Percentiles rank a stretch among this genome's conserved stretches.
phyloP scores from a whole-genome alignment of 2,113 vertebrate species.

The Neogobius melanostomus region DNA sequence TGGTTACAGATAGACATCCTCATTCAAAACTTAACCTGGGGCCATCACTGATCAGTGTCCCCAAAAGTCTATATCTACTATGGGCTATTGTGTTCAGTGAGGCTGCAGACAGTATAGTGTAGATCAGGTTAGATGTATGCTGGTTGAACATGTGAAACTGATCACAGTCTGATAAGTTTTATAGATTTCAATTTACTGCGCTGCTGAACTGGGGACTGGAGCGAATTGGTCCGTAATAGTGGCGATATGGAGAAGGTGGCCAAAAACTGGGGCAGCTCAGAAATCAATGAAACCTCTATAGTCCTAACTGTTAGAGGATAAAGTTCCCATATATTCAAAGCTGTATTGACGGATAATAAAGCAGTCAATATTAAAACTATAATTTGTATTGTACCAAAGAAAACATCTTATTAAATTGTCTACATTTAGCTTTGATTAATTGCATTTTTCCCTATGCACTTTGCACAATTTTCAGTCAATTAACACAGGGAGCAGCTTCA shows the following conservation, averaged over 20 bases:
- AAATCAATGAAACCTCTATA: slow-evolving; percentile 5
- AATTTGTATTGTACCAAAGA: not conserved
- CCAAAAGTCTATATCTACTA: not conserved
- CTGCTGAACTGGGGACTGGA: slow-evolving; percentile 38
- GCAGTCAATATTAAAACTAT: not conserved
- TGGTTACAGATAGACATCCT: not conserved
- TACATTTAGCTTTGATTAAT: slow-evolving; percentile 4
- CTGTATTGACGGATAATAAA: slow-evolving; percentile 4
- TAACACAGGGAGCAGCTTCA: not conserved
- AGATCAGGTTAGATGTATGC: slow-evolving; percentile 15
- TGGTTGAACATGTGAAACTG: slow-evolving; percentile 25
- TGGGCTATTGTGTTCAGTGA: not conserved
- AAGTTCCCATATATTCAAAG: not conserved
- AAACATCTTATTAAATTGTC: not conserved
- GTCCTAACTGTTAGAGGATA: too few species aligned
- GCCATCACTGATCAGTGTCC: not conserved
- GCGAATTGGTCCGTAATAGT: slow-evolving; percentile 21
- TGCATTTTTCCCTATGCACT: not conserved
- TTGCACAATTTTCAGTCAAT: not conserved
- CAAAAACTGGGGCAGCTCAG: slow-evolving; percentile 17
- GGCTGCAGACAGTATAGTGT: slow-evolving; percentile 31
- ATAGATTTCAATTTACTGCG: slow-evolving; percentile 58
- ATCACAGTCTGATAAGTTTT: slow-evolving; percentile 49
- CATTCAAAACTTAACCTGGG: not conserved
- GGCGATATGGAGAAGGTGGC: slow-evolving; percentile 10